Base-by-base conservation (phyloP, 2,797 vertebrate genomes). In the Alcedo quadribrachys region DNA sequence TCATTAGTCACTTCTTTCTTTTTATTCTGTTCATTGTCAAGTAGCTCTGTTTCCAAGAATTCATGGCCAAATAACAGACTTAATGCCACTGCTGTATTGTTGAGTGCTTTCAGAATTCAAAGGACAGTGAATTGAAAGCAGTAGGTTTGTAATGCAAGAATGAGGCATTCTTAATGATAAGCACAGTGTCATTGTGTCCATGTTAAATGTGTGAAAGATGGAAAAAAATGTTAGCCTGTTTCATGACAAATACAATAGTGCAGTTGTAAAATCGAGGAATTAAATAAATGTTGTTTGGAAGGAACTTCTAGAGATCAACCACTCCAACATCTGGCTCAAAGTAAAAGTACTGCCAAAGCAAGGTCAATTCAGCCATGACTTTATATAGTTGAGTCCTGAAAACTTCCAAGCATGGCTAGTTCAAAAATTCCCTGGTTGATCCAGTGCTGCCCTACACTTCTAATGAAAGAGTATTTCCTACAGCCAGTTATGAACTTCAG, bases 91-190 rank as follows among this genome's bases (percentile, higher is more conserved):
- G 50, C 35, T 82, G 40, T 93, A 79, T 86, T 91, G 83, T 18
- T 66, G 79, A 95, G 67, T 48, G 51, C 19, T 89, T 96, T 94
- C 80, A 67, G 57, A 96, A 95, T 66, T 57, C 78, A 84, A 91
- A 92, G 61, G n/a, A 48, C 45, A 75, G 76, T 77, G n/a, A 87
- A 77, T 77, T 76, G 76, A 65, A 96, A 95, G 85, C n/a, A 50
- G 18, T 33, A 54, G 11, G 7, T n/a, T 84, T 85, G 54, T 37
- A 85, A 90, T 27, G 7, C 12, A 70, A 57, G 57, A 85, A 85
- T 21, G 27, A 87, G 35, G 58, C 63, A 28, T 12, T 20, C 58
- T 45, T 51, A 55, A 25, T 30, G 27, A 70, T 43, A 63, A 77
- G 33, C 18, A 46, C 12, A 69, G 16, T 37, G 5, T 63, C 32